These are phyloP conservation scores for Perizoma flavofasciatum DNA, from an alignment of 2,888 invertebrate species.

Conservation along the genomic window DNA sequence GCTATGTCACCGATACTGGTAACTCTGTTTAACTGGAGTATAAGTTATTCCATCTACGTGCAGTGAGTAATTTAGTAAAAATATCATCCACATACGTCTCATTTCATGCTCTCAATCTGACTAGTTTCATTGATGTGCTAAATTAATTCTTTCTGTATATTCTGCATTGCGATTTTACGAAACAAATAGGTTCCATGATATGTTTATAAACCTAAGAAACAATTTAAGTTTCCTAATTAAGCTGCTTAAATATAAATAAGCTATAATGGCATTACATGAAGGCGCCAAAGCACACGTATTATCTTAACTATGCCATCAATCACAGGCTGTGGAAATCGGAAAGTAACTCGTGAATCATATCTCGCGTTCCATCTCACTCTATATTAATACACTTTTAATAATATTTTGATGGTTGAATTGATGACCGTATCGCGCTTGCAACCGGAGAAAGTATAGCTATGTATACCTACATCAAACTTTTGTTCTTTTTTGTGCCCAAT, in stretches of 20 bases:
- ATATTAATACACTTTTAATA: conserved; percentile 46
- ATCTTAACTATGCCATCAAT: conserved; percentile 37
- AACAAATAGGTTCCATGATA: no score
- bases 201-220: no score
- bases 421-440: conserved; percentile 40
- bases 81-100: no score
- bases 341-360: conserved; percentile 51
- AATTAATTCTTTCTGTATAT: no score
- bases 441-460: conserved; percentile 37
- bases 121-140: no score
- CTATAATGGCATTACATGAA: conserved; percentile 16
- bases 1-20: no score
- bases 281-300: conserved; percentile 28
- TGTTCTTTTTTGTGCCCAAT: conserved; percentile 37
- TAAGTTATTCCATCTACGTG: no score
- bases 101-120: no score
- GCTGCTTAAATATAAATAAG: conserved; percentile 1
- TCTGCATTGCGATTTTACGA: no score
- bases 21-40: no score
- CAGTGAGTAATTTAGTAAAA: no score
- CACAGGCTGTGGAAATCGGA: conserved; percentile 47
- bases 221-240: neutral
- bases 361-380: conserved; percentile 50
- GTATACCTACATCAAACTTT: conserved; percentile 25
- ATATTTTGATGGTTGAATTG: conserved; percentile 52